Evolutionary conservation across 2,113 vertebrate species (phyloP).

Genomic region (Carettochelys insculpta): DNA sequence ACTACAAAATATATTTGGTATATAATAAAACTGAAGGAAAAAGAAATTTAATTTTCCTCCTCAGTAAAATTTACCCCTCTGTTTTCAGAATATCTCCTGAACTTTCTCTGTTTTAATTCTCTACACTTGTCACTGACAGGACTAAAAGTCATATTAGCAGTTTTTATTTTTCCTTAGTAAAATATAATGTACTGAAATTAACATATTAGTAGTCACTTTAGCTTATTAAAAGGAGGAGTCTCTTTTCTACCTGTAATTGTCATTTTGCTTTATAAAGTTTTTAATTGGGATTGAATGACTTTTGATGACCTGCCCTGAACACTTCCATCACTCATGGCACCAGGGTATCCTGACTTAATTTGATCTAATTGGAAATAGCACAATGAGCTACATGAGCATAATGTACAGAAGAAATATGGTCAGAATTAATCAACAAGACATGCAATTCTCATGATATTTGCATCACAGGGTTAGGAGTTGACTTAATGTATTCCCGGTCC

Average conservation of each 20-base stretch:
- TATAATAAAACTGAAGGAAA: constrained; percentile 31
- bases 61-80: not conserved
- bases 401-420: not conserved
- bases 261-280: not conserved
- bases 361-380: not conserved
- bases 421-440: not conserved
- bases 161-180: not conserved
- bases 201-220: not conserved
- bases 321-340: not conserved
- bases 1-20: not conserved
- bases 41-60: constrained; percentile 12
- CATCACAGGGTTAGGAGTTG: not conserved
- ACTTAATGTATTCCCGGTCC: not conserved
- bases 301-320: not conserved
- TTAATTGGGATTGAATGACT: not conserved
- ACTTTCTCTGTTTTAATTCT: not conserved
- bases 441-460: not conserved
- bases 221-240: not conserved
- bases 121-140: rapidly evolving
- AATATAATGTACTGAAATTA: not conserved
- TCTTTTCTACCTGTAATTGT: not conserved
- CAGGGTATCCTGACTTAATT: not conserved
- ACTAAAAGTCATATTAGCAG: not conserved
- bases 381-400: not conserved
- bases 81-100: not conserved